Conservation (phyloP, 2,797 vertebrate species). For the Cottoperca gobio region DNA sequence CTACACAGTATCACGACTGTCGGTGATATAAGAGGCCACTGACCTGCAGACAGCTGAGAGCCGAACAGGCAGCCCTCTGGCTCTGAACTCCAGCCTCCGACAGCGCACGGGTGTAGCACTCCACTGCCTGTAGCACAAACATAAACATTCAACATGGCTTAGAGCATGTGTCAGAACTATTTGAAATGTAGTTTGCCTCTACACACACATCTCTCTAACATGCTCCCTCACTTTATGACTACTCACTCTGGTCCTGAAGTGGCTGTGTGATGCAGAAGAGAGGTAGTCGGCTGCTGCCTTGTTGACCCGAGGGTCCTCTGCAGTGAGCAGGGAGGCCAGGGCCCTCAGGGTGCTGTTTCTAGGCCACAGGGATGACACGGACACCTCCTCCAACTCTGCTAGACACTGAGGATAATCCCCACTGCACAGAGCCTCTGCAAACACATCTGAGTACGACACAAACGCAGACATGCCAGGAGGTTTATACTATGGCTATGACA, state of each 20-base stretch:
- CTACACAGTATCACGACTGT: not conserved
- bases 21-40: conserved; percentile 41
- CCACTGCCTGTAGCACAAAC: conserved; percentile 87
- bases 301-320: conserved; percentile 85
- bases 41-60: conserved; percentile 94
- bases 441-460: conserved; percentile 79
- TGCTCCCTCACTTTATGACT: not conserved
- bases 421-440: conserved; percentile 86
- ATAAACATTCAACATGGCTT: conserved; percentile 36
- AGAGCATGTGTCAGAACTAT: not conserved
- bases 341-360: conserved; percentile 86
- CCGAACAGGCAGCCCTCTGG: conserved; percentile 92
- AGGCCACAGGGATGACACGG: conserved; percentile 84
- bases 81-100: conserved; percentile 89
- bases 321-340: conserved; percentile 89
- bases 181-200: not conserved
- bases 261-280: conserved; percentile 82
- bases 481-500: too few relatives aligned
- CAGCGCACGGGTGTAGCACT: conserved; percentile 93
- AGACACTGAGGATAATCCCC: conserved; percentile 82
- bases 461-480: not conserved
- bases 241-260: conserved; percentile 93
- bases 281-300: conserved; percentile 87
- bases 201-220: not conserved
- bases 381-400: conserved; percentile 84